These are phyloP conservation scores for Brienomyrus brachyistius DNA, from an alignment of 2,113 vertebrate genomes.

Conservation along the genomic window DNA sequence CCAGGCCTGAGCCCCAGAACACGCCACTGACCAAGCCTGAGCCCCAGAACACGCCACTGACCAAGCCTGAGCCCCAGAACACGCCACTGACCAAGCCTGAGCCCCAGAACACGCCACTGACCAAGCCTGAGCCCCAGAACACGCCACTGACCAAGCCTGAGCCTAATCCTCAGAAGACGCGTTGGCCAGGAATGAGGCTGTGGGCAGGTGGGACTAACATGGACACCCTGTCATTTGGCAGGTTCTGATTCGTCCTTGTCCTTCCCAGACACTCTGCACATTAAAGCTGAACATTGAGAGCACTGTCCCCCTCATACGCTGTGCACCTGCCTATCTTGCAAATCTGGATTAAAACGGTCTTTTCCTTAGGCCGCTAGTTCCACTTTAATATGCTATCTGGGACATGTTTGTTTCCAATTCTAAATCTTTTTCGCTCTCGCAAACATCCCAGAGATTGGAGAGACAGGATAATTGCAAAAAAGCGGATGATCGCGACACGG, in stretches of 20 bases:
- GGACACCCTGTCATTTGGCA: not conserved
- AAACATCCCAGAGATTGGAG: not conserved
- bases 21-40: not conserved
- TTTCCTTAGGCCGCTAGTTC: not conserved
- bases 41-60: not conserved
- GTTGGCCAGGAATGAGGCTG: constrained; percentile 11
- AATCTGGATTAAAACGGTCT: not conserved
- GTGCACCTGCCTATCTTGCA: not conserved
- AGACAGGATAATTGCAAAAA: not conserved
- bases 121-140: not conserved
- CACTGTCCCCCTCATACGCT: not conserved
- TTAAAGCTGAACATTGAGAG: not conserved
- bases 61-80: not conserved
- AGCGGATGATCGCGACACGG: not conserved
- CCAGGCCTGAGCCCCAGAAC: not conserved
- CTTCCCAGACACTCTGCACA: not conserved
- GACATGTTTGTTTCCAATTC: not conserved
- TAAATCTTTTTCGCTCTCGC: not conserved
- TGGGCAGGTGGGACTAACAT: not conserved
- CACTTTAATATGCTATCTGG: not conserved
- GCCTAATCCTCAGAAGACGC: not conserved
- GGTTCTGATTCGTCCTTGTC: not conserved
- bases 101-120: not conserved
- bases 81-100: not conserved
- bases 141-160: not conserved